Evolutionary conservation across 2,888 invertebrate species (phyloP).

Genomic region (Cheilosia urbana): DNA sequence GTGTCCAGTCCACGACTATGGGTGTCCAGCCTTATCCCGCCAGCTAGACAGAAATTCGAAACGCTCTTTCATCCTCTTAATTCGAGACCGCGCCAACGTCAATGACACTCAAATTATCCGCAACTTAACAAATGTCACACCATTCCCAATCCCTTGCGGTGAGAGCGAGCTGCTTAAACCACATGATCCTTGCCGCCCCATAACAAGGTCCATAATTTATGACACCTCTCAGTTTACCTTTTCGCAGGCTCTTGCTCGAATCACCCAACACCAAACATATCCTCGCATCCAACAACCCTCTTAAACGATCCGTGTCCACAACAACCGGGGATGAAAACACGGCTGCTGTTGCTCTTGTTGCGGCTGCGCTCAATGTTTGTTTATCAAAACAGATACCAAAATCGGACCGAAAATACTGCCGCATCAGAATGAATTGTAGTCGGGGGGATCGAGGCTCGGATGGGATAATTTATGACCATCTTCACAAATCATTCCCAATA

Average conservation of each 20-base stretch:
- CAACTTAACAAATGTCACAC: slow-evolving; percentile 75
- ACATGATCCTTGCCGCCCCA: slow-evolving; percentile 42
- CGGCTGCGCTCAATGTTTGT: slow-evolving; percentile 70
- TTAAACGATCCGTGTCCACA: slow-evolving; percentile 75
- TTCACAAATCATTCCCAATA: slow-evolving; percentile 80
- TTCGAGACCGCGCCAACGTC: slow-evolving; percentile 37
- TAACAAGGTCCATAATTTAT: slow-evolving; percentile 72
- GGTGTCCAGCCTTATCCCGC: neutral
- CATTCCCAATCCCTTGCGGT: slow-evolving; percentile 58
- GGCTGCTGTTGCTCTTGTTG: slow-evolving; percentile 63
- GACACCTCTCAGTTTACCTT: slow-evolving; percentile 72
- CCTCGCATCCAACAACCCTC: slow-evolving; percentile 51
- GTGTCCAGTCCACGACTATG: too few relatives aligned
- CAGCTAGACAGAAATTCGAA: slow-evolving; percentile 5
- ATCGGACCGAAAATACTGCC: slow-evolving; percentile 3
- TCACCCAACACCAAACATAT: slow-evolving; percentile 41
- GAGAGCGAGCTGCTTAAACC: slow-evolving; percentile 43
- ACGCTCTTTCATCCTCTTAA: slow-evolving; percentile 30
- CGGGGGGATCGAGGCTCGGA: slow-evolving; percentile 28
- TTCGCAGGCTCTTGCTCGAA: slow-evolving; percentile 46
- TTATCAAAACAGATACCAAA: slow-evolving; percentile 67
- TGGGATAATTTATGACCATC: slow-evolving; percentile 81
- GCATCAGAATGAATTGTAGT: slow-evolving; percentile 5
- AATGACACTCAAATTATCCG: slow-evolving; percentile 72
- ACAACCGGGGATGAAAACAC: slow-evolving; percentile 68